phyloP scores from a whole-genome alignment of 1,140 invertebrate species.

The Drosophila pachea region DNA sequence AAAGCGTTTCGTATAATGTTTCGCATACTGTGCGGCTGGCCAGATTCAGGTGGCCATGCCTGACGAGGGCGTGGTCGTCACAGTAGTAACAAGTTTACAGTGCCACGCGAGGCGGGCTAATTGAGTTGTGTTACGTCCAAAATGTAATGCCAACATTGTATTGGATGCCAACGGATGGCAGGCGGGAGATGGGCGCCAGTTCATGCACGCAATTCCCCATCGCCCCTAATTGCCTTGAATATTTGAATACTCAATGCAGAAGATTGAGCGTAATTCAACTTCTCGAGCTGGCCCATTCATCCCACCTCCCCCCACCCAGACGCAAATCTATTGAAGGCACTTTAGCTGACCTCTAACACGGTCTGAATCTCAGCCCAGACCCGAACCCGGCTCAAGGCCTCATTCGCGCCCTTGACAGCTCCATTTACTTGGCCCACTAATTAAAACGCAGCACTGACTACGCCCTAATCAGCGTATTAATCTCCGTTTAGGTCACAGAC shows the following conservation, averaged over 20 bases:
- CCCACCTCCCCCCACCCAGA: neutral
- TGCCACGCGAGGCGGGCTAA: constrained; percentile 45
- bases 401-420: constrained; percentile 63
- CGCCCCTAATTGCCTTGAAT: constrained; percentile 44
- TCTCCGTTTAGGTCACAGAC: constrained; percentile 49
- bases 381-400: constrained; percentile 46
- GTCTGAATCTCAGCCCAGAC: neutral
- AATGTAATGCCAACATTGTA: constrained; percentile 55
- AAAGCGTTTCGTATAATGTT: constrained; percentile 59
- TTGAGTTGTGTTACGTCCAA: constrained; percentile 54
- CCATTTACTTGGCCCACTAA: constrained; percentile 53
- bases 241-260: constrained; percentile 42
- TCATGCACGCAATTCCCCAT: constrained; percentile 56
- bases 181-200: constrained; percentile 35
- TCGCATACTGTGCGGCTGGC: constrained; percentile 45
- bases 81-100: constrained; percentile 56
- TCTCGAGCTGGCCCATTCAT: no score
- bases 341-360: constrained; percentile 16
- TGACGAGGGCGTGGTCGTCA: constrained; percentile 45
- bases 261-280: constrained; percentile 13
- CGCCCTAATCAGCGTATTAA: constrained; percentile 69
- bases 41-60: constrained; percentile 1
- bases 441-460: constrained; percentile 51
- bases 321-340: constrained; percentile 38
- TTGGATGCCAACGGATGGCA: no score